phyloP scores from a whole-genome alignment of 2,113 vertebrate genomes.

The Larimichthys crocea region DNA sequence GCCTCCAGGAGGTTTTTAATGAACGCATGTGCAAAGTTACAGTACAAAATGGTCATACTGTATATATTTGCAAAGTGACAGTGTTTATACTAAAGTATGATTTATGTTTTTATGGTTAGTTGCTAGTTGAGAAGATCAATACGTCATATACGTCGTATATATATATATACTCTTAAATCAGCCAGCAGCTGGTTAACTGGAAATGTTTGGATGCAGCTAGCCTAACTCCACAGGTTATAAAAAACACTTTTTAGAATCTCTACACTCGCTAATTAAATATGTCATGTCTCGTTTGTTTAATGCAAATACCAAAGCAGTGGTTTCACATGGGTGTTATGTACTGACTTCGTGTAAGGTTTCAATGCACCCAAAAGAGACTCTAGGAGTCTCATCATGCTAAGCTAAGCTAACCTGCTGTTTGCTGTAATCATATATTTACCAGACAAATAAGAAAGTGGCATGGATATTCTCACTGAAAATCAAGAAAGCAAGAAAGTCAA shows the following conservation, averaged over 20 bases:
- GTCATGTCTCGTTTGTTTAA: too few species aligned
- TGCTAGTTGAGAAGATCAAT: neutral
- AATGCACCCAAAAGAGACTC: too few species aligned
- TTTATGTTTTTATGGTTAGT: neutral
- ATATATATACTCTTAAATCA: neutral
- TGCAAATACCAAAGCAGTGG: too few species aligned
- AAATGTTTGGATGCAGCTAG: neutral
- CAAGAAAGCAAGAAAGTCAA: neutral
- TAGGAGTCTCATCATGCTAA: neutral
- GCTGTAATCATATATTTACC: too few species aligned
- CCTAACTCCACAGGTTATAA: too few species aligned
- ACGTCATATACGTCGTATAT: neutral
- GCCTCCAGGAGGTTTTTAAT: neutral
- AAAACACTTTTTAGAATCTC: too few species aligned
- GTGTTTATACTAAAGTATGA: neutral
- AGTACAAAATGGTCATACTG: neutral
- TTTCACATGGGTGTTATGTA: too few species aligned
- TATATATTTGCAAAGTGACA: neutral
- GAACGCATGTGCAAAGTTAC: neutral
- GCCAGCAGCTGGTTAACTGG: neutral
- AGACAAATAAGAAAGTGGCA: too few species aligned
- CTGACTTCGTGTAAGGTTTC: too few species aligned
- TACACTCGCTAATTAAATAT: too few species aligned
- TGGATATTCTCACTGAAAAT: too few species aligned
- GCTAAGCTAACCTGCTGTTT: neutral